Evolutionary conservation across 2,888 invertebrate genomes (phyloP), one percentile per base, ranked within the genome.

Genomic region (Steinernema carpocapsae): DNA sequence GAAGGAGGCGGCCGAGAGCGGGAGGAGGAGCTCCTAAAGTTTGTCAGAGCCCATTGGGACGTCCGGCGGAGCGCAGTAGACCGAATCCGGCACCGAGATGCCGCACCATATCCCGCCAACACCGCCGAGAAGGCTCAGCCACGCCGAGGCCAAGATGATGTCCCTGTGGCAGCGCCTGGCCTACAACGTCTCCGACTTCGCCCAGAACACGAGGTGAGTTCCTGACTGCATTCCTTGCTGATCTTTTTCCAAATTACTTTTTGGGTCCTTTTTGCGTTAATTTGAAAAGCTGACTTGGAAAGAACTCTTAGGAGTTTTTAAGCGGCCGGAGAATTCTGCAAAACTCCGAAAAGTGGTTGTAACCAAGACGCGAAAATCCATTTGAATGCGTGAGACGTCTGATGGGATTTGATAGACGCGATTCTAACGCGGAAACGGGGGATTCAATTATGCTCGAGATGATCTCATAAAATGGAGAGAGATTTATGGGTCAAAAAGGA

Each of bases 151-250:
- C 29, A 64, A 32, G 64, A 64, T 64, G 64, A 64, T 64, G 64
- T 32, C 32, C 32, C 19, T 64, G 4, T 64, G 64, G 26, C 64
- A 64, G 64, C 64, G 64, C 29, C 37, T 64, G 3, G 64, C 64
- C 64, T 64, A 64, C 64, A 64, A 64, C 64, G 29, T 64, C 37
- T 10, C 64, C 32, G 64, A 64, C 64, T 64, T 64, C n/a, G 64
- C 64, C 32, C 64, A 64, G 32, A 64, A 64, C 64, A 64, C 64
- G 37, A 64, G 64, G 64, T 64, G 14, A 7, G 64, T 32, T 26
- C 24, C 24, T 52, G 24, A 52, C 22, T 52, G 37, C 37, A 37
- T 37, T 10, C n/a, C n/a, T 10, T 37, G 37, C 4, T 37, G 37
- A 37, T 10, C 37, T 37, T 37, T 37, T 37, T 10, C 4, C 37